These are phyloP conservation scores for Diabrotica undecimpunctata DNA, from an alignment of 1,140 invertebrate species.

Conservation along the genomic window DNA sequence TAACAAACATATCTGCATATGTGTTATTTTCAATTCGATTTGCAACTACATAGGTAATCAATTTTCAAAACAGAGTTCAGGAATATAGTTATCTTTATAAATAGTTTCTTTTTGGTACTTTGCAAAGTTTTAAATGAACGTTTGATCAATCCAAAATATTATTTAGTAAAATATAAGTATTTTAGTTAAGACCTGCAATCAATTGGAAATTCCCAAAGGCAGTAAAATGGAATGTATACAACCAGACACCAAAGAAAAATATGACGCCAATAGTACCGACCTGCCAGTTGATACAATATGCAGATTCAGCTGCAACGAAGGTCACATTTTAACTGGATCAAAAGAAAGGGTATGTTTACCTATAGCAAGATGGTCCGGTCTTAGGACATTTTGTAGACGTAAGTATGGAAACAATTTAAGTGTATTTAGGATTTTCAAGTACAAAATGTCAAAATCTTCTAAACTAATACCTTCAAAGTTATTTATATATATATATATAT, in stretches of 20 bases:
- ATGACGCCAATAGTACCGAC: conserved; percentile 29
- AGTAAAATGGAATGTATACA: conserved; percentile 60
- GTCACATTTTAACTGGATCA: conserved; percentile 64
- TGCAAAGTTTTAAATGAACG: no score
- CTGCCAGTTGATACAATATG: conserved; percentile 62
- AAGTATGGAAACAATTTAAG: no score
- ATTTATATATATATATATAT: no score
- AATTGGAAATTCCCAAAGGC: conserved; percentile 53
- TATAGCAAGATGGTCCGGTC: conserved; percentile 65
- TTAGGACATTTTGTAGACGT: conserved; percentile 65
- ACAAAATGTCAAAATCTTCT: no score
- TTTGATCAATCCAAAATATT: no score
- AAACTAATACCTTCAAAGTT: no score
- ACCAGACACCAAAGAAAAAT: conserved; percentile 45
- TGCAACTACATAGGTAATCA: no score
- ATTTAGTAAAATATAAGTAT: conserved; percentile 12
- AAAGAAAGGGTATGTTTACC: conserved; percentile 63
- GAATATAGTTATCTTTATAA: no score
- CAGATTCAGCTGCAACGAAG: conserved; percentile 61
- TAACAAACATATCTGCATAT: no score
- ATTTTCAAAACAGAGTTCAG: no score
- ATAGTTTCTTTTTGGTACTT: no score
- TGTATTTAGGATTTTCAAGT: no score
- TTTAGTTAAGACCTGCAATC: conserved; percentile 62
- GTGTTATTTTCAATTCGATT: background rate